Base-by-base conservation (phyloP, 2,113 vertebrate species). In the Pelobates fuscus region DNA sequence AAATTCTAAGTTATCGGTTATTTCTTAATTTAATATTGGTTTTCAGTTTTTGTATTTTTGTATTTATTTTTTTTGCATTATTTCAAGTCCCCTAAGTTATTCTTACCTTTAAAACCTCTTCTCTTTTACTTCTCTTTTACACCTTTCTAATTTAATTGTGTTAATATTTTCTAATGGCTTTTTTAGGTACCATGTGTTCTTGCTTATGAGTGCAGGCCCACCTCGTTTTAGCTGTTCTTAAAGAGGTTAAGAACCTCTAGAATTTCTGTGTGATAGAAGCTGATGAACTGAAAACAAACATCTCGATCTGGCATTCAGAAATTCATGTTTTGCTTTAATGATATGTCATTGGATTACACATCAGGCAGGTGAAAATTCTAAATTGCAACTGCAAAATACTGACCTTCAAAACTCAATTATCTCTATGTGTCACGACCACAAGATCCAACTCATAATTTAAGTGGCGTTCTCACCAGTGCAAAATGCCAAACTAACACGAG, bases 371-470 rank as follows among this genome's bases (percentile, higher is more conserved):
- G 54, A 76, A 67, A 59, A 76, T 25, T 67, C 15, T 15, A 60
- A 49, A 67, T 52, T 76, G 64, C 72, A 67, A 76, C 72, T 76
- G 55, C 72, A 76, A 67, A 76, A 76, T 54, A 67, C 72, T 76
- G 72, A 76, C 72, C 72, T 76, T 76, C 72, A 76, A 76, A 76
- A 76, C 72, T 76, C 72, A 76, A 76, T 76, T 76, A 76, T 76
- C 71, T 75, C 64, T 67, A 54, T 17, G 72, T 76, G 72, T 76
- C 72, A 76, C 55, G 72, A 75, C 72, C 72, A 67, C 62, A 29
- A 67, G 63, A 52, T 75, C 63, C 54, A 52, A 32, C 54, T 67
- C 72, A 76, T 67, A 76, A 76, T 67, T 41, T 67, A 76, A 60
- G 64, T 67, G 72, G 54, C 20, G 24, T 76, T 60, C 63, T 67